Conservation (phyloP, 1,140 invertebrate species). For the Drosophila pruinosa region DNA sequence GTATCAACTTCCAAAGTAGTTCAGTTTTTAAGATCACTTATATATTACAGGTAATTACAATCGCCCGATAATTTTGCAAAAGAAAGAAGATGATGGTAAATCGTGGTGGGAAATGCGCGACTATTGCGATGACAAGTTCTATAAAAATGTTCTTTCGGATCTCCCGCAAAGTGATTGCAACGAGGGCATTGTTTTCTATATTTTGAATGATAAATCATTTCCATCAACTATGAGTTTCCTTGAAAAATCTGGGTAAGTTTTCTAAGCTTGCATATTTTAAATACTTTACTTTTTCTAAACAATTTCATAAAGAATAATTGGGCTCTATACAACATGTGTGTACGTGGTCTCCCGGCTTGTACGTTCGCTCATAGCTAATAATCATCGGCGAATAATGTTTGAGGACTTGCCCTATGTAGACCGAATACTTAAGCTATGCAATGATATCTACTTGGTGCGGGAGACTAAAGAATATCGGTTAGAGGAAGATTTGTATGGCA, state of each 20-base stretch:
- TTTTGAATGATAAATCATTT: conserved; percentile 96
- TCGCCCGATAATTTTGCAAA: conserved; percentile 51
- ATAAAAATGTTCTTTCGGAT: conserved; percentile 83
- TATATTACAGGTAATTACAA: conserved; percentile 32
- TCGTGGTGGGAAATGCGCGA: conserved; percentile 93
- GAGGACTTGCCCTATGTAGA: conserved; percentile 98
- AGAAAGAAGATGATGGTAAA: conserved; percentile 72
- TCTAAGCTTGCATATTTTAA: not conserved
- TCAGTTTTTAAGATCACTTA: not conserved
- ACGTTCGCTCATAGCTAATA: conserved; percentile 89
- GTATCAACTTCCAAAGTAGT: not conserved
- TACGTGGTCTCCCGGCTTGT: conserved; percentile 94
- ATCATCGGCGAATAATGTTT: conserved; percentile 96
- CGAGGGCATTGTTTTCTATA: conserved; percentile 88
- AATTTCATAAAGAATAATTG: conserved; percentile 93
- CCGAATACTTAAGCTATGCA: conserved; percentile 94
- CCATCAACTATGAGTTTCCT: conserved; percentile 94
- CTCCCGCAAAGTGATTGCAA: conserved; percentile 87
- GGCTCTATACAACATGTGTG: conserved; percentile 97
- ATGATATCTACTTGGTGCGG: conserved; percentile 98
- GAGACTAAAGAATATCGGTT: conserved; percentile 96
- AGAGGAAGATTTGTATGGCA: conserved; percentile 99
- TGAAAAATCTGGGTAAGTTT: conserved; percentile 93
- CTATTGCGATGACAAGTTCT: conserved; percentile 84
- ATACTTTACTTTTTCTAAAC: not conserved